Conservation (phyloP, 2,113 vertebrate genomes). For the Pollimyrus isidori region DNA sequence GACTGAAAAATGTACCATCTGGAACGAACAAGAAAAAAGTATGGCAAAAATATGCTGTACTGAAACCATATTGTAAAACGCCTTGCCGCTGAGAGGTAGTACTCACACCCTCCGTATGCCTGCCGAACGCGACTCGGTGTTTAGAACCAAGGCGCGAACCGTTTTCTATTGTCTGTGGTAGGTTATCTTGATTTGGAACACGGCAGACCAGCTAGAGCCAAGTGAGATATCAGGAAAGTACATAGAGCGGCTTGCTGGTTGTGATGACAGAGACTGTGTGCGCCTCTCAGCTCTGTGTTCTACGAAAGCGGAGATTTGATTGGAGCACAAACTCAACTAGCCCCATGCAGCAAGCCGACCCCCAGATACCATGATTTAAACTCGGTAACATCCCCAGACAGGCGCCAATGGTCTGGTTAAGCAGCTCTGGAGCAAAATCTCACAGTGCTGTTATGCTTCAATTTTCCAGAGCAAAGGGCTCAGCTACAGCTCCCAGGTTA, state of each 20-base stretch:
- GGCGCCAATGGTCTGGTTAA: not conserved
- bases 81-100: not conserved
- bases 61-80: not conserved
- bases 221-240: not conserved
- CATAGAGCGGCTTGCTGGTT: not conserved
- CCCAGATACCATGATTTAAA: not conserved
- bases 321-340: not conserved
- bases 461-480: not conserved
- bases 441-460: not conserved
- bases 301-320: not conserved
- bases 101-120: not conserved
- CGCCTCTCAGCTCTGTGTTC: not conserved
- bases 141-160: not conserved
- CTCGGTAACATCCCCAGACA: not conserved
- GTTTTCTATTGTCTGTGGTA: not conserved
- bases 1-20: not conserved
- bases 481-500: not conserved
- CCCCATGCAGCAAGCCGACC: not conserved
- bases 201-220: not conserved
- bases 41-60: not conserved
- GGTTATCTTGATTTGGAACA: not conserved
- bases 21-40: not conserved
- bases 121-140: not conserved
- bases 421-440: not conserved
- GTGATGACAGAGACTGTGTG: not conserved